phyloP scores from a whole-genome alignment of 2,888 invertebrate species.

The Arrhopalites spinosus region DNA sequence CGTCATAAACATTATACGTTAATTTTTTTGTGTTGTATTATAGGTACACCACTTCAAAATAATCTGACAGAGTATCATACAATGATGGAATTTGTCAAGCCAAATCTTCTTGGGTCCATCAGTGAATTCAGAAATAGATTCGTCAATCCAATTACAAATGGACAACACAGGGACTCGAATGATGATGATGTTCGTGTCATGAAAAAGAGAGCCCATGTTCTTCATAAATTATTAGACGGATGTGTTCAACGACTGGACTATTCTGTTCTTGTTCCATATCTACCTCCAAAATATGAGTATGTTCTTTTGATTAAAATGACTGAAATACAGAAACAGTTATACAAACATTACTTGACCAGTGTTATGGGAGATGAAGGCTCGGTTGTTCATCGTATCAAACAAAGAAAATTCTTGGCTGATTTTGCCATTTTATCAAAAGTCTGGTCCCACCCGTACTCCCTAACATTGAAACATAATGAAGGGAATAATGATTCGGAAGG shows the following conservation, averaged over 20 bases:
- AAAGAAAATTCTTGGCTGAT: constrained; percentile 2
- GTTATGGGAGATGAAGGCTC: constrained; percentile 57
- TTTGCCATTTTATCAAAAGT: constrained; percentile 72
- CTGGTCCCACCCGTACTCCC: constrained; percentile 81
- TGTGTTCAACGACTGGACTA: constrained; percentile 91
- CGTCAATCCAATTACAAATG: constrained; percentile 95
- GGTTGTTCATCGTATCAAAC: neutral
- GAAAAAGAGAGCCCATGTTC: constrained; percentile 91
- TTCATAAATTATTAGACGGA: constrained; percentile 91
- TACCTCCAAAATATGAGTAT: constrained; percentile 96
- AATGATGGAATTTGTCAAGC: constrained; percentile 99
- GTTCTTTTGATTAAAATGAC: constrained; percentile 85
- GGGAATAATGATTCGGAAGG: constrained; percentile 72
- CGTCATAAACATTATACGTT: too few species aligned
- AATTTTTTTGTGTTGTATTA: too few species aligned
- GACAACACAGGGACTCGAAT: constrained; percentile 81
- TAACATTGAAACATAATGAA: constrained; percentile 58
- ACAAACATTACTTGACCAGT: constrained; percentile 76
- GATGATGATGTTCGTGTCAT: constrained; percentile 86
- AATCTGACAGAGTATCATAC: constrained; percentile 96
- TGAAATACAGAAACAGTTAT: constrained; percentile 80
- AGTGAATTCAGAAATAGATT: constrained; percentile 94
- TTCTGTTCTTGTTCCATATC: constrained; percentile 86
- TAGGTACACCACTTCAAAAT: constrained; percentile 89
- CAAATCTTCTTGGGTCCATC: constrained; percentile 84